A percentile compares a stretch with the other conserved stretches of the same genome.
Evolutionary conservation across 2,113 vertebrate species (phyloP).

Genomic region (Equus quagga): DNA sequence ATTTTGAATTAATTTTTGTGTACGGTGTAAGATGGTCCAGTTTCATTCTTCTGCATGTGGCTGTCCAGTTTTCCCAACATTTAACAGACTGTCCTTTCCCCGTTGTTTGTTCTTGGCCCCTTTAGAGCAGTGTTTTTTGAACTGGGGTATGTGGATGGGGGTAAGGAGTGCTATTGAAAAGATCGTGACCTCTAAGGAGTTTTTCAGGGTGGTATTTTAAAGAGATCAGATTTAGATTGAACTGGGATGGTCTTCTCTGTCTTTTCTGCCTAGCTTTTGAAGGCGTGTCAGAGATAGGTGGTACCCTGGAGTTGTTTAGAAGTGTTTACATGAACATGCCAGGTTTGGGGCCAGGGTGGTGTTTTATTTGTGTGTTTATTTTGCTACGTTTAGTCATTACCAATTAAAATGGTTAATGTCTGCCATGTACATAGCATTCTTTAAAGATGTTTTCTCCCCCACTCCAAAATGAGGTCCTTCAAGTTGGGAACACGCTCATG

Average conservation of each 20-base stretch:
- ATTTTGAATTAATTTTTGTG: neutral
- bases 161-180: neutral
- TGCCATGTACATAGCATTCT: slow-evolving; percentile 5
- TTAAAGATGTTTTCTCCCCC: neutral
- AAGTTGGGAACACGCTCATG: neutral
- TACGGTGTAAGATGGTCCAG: neutral
- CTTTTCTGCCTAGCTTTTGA: neutral
- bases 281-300: neutral
- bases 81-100: neutral
- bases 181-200: neutral
- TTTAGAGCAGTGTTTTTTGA: neutral
- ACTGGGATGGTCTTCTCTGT: neutral
- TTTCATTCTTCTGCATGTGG: neutral
- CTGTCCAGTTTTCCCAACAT: neutral
- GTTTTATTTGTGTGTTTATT: slow-evolving; percentile 31
- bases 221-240: neutral
- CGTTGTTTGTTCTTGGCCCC: neutral
- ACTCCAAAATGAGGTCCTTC: neutral
- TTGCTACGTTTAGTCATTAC: slow-evolving; percentile 6
- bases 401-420: slow-evolving; percentile 27
- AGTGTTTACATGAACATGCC: slow-evolving; percentile 21
- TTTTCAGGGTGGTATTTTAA: neutral
- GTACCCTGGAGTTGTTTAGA: neutral
- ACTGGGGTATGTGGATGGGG: neutral
- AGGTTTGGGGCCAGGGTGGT: neutral